Evolutionary conservation across 1,140 invertebrate species (phyloP), one percentile per base, ranked within the genome.

Genomic region (Drosophila virilis): DNA sequence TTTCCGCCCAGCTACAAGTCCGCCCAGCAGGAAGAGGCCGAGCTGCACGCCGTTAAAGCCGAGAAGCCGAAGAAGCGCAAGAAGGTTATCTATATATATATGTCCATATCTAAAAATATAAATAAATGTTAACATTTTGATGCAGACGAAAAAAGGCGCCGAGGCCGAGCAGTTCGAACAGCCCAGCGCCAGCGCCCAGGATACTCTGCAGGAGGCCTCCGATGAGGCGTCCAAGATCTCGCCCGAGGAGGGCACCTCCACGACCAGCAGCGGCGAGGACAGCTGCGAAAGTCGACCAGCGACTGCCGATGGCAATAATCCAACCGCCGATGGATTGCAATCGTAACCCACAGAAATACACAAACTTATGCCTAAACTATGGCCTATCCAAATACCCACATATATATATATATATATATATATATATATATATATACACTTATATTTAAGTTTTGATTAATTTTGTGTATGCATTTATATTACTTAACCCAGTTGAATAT

Each of bases 1-100:
- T 95, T 95, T 80, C 95, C 95, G 3, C 92, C 93, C 13, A 94
- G 92, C 8, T 95, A 95, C 84, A 94, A 93, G 37, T 91, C 90
- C 0, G 86, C 80, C 0, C 13, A 69, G 52, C 80, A 91, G 45
- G 90, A 91, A 45, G 81, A 90, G 52, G 78, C 69, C 12, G 80
- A 90, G 8, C 52, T 90, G 42, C 78, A 84, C 45, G 86, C 85
- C 1, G 86, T 84, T 7, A 90, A 90, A 38, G 43, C 80, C 1
- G 85, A 90, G 15, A 89, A 89, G 46, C 85, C 84, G 10, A 89
- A 89, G 33, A 89, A 89, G 48, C 77, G 80, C 43, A 89, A 89
- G 10, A 89, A 89, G 74, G 84, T 89, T 37, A 38, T 8, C 3
- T 38, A 38, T 48, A 48, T 17, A 6, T 5, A 28, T 40, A 40